Conservation (phyloP, 2,113 vertebrate species). For the human region DNA sequence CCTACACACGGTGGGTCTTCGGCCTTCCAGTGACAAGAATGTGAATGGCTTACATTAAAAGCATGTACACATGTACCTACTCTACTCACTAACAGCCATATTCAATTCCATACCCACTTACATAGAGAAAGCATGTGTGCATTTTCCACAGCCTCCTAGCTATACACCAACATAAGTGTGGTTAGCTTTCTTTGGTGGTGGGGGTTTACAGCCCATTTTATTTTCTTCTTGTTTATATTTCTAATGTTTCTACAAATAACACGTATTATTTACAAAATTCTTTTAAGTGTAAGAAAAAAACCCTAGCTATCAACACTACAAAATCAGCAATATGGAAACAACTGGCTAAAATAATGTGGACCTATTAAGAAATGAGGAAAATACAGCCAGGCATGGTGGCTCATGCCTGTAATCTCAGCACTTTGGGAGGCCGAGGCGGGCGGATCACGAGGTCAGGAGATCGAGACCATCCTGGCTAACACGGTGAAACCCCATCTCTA, state of each 20-base stretch:
- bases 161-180: fast-evolving
- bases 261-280: background rate
- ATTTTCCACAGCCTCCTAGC: background rate
- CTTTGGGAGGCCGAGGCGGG: too few species aligned
- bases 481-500: too few species aligned
- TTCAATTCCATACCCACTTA: too few species aligned
- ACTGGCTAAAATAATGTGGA: background rate
- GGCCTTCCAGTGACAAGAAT: background rate
- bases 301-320: too few species aligned
- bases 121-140: fast-evolving
- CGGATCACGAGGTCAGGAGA: too few species aligned
- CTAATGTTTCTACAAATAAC: background rate
- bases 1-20: background rate
- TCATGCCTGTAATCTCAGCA: too few species aligned
- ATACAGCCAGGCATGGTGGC: too few species aligned
- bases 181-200: background rate
- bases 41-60: fast-evolving
- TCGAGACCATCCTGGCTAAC: too few species aligned
- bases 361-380: background rate
- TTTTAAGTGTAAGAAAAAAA: background rate
- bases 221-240: background rate
- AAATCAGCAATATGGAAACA: background rate
- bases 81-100: background rate
- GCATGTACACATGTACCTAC: fast-evolving
- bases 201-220: background rate